Evolutionary conservation across 2,888 invertebrate genomes (phyloP), one percentile per base, ranked within the genome.

Genomic region (Apomyelois bistriatella): DNA sequence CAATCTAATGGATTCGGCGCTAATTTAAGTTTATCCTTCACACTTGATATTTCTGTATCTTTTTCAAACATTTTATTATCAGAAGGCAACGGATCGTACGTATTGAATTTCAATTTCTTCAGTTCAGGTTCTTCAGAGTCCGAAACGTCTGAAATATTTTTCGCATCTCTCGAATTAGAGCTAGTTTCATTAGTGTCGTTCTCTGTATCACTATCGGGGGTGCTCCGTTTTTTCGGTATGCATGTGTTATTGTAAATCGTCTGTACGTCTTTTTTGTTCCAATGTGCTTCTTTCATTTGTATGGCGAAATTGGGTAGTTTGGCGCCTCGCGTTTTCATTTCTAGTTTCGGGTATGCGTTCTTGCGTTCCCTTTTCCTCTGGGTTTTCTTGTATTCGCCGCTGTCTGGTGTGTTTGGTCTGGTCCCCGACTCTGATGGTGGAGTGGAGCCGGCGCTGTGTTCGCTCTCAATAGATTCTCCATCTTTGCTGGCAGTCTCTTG

Each of bases 1-100:
- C 95, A 95, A 54, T 92, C 89, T 1, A 94, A 66, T 0, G 95
- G 95, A 74, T 94, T 93, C 0, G 92, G 88, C 0, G 92, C 91
- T 6, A 93, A 76, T 61, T 91, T 91, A n/a, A 91, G 73, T 43
- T 85, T 83, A 0, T 79, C 82, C 55, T 79, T 82, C 58, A 79
- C 76, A 85, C 85, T 86, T 1, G 80, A 68, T 72, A 80, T 74
- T 1, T 81, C 74, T 9, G 81, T 72, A 53, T 82, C 72, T 54
- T 83, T 87, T 60, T 87, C 86, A 53, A 89, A 90, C 75, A 77
- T 79, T 57, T 89, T 89, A 53, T 85, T 85, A 46, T 90, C 88
- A 0, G 85, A 78, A 0, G 90, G 90, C 52, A 81, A 60, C 0
- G 89, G 88, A 52, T 90, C 90, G 54, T 86, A 79, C 0, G 82